Percentiles rank a stretch among this genome's conserved stretches.
phyloP scores from a whole-genome alignment of 2,797 vertebrate genomes.

The Pristis pectinata region DNA sequence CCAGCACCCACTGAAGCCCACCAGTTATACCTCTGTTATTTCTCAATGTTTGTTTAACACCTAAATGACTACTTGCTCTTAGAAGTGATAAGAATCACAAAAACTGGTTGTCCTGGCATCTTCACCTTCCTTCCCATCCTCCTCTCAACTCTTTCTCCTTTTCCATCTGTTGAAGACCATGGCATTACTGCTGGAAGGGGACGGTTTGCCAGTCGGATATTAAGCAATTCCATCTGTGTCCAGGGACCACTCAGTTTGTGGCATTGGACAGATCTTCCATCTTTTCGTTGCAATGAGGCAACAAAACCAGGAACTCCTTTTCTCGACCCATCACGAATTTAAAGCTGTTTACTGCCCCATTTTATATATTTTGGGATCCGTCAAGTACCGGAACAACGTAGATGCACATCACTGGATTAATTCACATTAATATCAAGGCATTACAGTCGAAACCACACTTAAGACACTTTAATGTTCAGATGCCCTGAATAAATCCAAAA shows the following conservation, averaged over 20 bases:
- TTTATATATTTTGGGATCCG: background rate
- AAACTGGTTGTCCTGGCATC: background rate
- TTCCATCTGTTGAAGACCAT: background rate
- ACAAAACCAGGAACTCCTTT: background rate
- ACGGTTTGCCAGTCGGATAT: background rate
- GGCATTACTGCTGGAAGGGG: background rate
- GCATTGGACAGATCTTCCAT: background rate
- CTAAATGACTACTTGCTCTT: background rate
- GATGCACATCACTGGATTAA: background rate
- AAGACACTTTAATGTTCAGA: background rate
- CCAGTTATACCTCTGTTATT: no score
- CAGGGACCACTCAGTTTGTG: background rate
- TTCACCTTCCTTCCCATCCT: slow-evolving; percentile 26
- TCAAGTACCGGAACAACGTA: background rate
- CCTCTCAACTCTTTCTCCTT: slow-evolving; percentile 21
- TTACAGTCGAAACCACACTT: background rate
- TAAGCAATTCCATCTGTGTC: background rate
- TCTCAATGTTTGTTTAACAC: background rate
- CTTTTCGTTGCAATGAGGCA: background rate
- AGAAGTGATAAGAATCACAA: background rate
- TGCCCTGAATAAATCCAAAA: background rate
- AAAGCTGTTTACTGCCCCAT: background rate
- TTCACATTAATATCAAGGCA: background rate
- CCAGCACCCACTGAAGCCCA: background rate
- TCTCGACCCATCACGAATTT: background rate